phyloP scores from a whole-genome alignment of 2,888 invertebrate genomes.

The Macrosoma leucophasiata region DNA sequence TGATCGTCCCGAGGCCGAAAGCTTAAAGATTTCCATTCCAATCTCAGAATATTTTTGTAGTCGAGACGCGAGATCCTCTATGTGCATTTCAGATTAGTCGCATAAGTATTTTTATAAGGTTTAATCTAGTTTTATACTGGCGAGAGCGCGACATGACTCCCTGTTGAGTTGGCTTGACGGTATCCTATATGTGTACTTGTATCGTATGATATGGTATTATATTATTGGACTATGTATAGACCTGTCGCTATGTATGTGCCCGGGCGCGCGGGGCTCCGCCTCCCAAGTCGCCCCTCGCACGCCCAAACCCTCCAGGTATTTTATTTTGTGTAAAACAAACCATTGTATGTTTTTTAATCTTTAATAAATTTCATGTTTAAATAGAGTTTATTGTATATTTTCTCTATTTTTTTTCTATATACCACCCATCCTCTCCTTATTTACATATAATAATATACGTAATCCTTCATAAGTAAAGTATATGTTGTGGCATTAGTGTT shows the following conservation, averaged over 20 bases:
- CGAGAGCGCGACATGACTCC: slow-evolving; percentile 72
- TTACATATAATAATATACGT: slow-evolving; percentile 57
- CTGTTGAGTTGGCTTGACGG: slow-evolving; percentile 70
- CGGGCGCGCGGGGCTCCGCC: slow-evolving; percentile 39
- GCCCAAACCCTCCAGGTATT: slow-evolving; percentile 64
- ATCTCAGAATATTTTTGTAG: slow-evolving; percentile 75
- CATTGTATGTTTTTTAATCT: slow-evolving; percentile 74
- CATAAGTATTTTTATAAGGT: slow-evolving; percentile 76
- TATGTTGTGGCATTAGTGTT: slow-evolving; percentile 71
- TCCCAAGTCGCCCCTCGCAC: slow-evolving; percentile 41
- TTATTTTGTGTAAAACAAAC: slow-evolving; percentile 73
- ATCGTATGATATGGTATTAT: slow-evolving; percentile 71
- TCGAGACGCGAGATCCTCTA: slow-evolving; percentile 69
- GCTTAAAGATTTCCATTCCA: slow-evolving; percentile 73
- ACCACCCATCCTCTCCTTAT: slow-evolving; percentile 60
- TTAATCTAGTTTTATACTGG: slow-evolving; percentile 71
- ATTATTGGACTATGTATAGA: slow-evolving; percentile 70
- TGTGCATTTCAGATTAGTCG: slow-evolving; percentile 73
- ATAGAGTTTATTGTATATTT: slow-evolving; percentile 73
- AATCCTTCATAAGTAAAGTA: slow-evolving; percentile 47
- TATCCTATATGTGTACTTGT: slow-evolving; percentile 72
- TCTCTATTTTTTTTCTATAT: slow-evolving; percentile 71
- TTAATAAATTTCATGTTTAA: slow-evolving; percentile 76
- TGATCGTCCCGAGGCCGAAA: slow-evolving; percentile 64
- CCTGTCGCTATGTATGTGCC: slow-evolving; percentile 63